Evolutionary conservation across 1,140 invertebrate genomes (phyloP), one percentile per base, ranked within the genome.

Genomic region (Bemisia tabaci): DNA sequence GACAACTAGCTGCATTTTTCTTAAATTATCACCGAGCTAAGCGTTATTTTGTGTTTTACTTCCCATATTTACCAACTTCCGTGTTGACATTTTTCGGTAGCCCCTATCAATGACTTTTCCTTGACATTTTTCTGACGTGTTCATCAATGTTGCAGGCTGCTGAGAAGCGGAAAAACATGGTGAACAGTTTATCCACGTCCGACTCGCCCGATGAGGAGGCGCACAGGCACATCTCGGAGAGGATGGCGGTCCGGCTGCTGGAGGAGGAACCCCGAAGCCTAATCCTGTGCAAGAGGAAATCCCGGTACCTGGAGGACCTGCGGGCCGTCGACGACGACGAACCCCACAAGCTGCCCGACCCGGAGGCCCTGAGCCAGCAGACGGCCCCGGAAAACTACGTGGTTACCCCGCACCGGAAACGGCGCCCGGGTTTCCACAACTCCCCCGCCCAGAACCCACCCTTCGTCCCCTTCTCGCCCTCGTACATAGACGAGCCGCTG

Each of bases 391-490:
- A 81, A 68, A 80, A 79, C 69, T 91, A 91, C 72, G 88, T 91
- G 26, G 90, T 92, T 5, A 91, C 88, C 48, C 90, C 90, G 0
- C 89, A 91, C 77, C 77, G 90, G 69, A 91, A 92, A 77, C 80
- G 89, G 76, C 79, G 89, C 73, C 89, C 89, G 1, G 89, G 90
- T 25, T 92, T 92, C 74, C 88, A 91, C 71, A 91, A 91, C 72
- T 86, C 89, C 9, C 89, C 89, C 11, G 86, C 88, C 61, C 89
- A 91, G 73, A 91, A 91, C 77, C 87, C 88, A 62, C 88, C 89
- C 17, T 92, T 92, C 73, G 88, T 90, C 59, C 87, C 89, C 25
- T 90, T 89, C 64, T 82, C 83, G 48, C 85, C 85, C 22, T 86
- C 83, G 69, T 85, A 87, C 70, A 77, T 87, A 63, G 85, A 87